Conservation (phyloP, 2,113 vertebrate species). For the Symphodus melops region DNA sequence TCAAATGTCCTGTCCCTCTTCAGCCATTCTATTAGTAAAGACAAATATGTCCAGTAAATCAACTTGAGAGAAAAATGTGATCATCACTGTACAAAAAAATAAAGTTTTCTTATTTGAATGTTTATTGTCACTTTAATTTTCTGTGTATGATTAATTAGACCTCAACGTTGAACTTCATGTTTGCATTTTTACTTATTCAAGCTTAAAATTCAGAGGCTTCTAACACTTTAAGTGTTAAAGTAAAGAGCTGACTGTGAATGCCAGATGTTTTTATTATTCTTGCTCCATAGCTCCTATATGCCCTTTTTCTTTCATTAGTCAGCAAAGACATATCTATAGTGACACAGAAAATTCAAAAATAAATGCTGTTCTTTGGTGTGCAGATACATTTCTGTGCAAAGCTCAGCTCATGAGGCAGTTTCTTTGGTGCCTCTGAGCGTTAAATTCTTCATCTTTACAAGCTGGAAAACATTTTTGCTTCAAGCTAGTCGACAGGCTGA, state of each 20-base stretch:
- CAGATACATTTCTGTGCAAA: not conserved
- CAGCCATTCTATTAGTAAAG: too few relatives aligned
- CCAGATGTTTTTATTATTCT: slow-evolving; percentile 18
- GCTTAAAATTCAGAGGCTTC: not conserved
- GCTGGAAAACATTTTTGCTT: slow-evolving; percentile 20
- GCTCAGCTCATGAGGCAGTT: not conserved
- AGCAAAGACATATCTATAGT: slow-evolving; percentile 18
- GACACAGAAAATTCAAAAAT: slow-evolving; percentile 6
- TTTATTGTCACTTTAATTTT: not conserved
- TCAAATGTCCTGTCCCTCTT: too few relatives aligned
- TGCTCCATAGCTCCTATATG: not conserved
- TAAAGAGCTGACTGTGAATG: slow-evolving; percentile 29
- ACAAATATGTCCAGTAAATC: too few relatives aligned
- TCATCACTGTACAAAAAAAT: not conserved
- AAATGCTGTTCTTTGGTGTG: slow-evolving; percentile 1
- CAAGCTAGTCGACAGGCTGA: slow-evolving; percentile 26
- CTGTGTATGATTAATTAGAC: not conserved
- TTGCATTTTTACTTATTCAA: not conserved
- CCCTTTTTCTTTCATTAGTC: slow-evolving; percentile 11
- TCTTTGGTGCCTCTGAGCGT: not conserved
- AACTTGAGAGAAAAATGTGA: too few relatives aligned
- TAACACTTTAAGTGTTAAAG: slow-evolving; percentile 26
- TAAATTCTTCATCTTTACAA: slow-evolving; percentile 11
- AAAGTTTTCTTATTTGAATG: not conserved
- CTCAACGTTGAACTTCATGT: not conserved